Conservation (phyloP, 2,797 vertebrate species). For the Darevskia nairensis region DNA sequence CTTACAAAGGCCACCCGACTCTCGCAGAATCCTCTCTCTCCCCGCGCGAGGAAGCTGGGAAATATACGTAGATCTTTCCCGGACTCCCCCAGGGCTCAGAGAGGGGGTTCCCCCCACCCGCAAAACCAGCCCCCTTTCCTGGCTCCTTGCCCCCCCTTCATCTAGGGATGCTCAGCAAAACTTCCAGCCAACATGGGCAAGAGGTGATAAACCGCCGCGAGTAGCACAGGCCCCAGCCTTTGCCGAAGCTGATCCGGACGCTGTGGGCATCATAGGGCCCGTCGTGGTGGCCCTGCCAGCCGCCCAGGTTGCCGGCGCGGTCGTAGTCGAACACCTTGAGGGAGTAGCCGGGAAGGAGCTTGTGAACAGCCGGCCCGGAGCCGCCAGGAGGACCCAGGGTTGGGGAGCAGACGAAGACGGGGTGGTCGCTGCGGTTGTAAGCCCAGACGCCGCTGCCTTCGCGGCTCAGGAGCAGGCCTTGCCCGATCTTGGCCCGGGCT, state of each 20-base stretch:
- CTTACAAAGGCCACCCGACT: background rate
- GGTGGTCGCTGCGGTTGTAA: slow-evolving; percentile 72
- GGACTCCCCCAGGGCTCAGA: too few relatives aligned
- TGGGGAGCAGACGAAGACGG: slow-evolving; percentile 71
- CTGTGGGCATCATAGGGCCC: slow-evolving; percentile 69
- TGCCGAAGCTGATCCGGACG: slow-evolving; percentile 74
- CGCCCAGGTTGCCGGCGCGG: accelerated
- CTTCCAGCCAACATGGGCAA: slow-evolving; percentile 77
- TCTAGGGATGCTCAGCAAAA: slow-evolving; percentile 52
- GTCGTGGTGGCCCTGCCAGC: slow-evolving; percentile 9
- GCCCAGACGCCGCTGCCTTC: slow-evolving; percentile 60
- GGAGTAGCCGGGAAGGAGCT: slow-evolving; percentile 68
- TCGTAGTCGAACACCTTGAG: slow-evolving; percentile 70
- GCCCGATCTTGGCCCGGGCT: slow-evolving; percentile 60
- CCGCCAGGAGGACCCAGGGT: slow-evolving; percentile 31
- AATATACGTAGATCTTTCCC: background rate
- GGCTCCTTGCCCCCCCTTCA: background rate
- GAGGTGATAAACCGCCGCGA: slow-evolving; percentile 75
- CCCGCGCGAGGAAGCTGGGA: background rate
- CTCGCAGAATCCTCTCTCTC: too few relatives aligned
- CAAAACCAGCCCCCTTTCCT: accelerated
- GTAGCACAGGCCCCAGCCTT: slow-evolving; percentile 76
- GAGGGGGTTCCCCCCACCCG: too few relatives aligned
- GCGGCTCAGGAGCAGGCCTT: slow-evolving; percentile 69
- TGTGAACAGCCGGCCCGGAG: slow-evolving; percentile 45